These are phyloP conservation scores for Drepana falcataria DNA, from an alignment of 2,888 invertebrate species.

Conservation along the genomic window DNA sequence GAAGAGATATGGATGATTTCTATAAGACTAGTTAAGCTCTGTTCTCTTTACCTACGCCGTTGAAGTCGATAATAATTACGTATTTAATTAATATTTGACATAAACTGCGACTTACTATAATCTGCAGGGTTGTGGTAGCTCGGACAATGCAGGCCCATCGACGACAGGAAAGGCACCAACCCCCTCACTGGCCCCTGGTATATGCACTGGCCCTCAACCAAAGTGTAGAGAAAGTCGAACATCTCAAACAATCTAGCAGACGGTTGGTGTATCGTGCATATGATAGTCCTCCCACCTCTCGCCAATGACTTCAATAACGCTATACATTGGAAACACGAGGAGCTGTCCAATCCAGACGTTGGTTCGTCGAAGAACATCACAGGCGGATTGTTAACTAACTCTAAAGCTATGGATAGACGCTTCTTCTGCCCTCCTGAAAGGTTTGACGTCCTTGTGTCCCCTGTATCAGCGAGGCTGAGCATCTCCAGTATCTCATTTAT, in stretches of 20 bases:
- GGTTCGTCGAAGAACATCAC: conserved; percentile 99
- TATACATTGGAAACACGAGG: conserved; percentile 95
- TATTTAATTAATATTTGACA: no score
- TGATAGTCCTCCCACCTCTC: conserved; percentile 92
- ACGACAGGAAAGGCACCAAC: conserved; percentile 91
- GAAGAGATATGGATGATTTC: no score
- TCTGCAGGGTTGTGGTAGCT: conserved; percentile 98
- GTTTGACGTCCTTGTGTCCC: conserved; percentile 87
- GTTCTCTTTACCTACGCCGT: no score
- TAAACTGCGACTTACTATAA: conserved; percentile 82
- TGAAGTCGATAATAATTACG: no score
- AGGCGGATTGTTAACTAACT: conserved; percentile 96
- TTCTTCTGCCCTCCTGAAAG: conserved; percentile 95
- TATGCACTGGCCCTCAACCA: conserved; percentile 95
- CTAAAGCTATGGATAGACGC: conserved; percentile 92
- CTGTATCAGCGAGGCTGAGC: conserved; percentile 87
- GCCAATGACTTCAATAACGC: conserved; percentile 92
- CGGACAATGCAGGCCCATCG: conserved; percentile 92
- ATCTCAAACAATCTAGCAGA: conserved; percentile 96
- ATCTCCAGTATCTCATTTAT: conserved; percentile 93
- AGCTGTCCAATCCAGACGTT: conserved; percentile 94
- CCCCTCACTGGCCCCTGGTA: conserved; percentile 91
- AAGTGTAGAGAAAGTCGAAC: conserved; percentile 94
- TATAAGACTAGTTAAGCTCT: no score
- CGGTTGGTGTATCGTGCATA: conserved; percentile 98